Evolutionary conservation across 2,888 invertebrate species (phyloP).

Genomic region (Crematogaster levior): DNA sequence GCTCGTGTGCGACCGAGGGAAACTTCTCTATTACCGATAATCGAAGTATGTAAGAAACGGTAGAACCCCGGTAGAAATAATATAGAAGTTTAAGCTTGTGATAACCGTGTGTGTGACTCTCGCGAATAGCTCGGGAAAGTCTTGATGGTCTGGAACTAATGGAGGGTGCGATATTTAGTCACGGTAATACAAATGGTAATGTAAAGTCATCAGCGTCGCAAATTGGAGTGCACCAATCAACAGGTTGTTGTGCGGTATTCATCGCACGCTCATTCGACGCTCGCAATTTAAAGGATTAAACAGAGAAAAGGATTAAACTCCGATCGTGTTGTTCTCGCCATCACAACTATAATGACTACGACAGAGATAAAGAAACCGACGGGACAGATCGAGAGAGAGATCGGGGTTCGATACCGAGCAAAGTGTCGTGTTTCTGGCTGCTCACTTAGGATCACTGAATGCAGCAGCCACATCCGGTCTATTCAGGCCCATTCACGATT

Average conservation of each 20-base stretch:
- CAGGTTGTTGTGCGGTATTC: slow-evolving; percentile 58
- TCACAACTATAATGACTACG: slow-evolving; percentile 63
- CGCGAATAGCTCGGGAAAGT: neutral
- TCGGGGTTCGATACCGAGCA: slow-evolving; percentile 78
- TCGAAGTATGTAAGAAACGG: neutral
- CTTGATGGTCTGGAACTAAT: neutral
- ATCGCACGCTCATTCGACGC: neutral
- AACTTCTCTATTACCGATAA: slow-evolving; percentile 37
- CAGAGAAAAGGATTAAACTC: too few relatives aligned
- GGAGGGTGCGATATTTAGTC: neutral
- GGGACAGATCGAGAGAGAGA: slow-evolving; percentile 64
- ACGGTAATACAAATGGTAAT: neutral
- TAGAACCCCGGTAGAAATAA: neutral
- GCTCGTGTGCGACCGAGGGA: neutral
- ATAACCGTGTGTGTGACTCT: neutral
- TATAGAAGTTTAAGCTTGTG: neutral
- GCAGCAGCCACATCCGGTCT: slow-evolving; percentile 85
- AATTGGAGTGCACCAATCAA: slow-evolving; percentile 54
- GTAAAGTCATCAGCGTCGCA: neutral
- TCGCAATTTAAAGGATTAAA: neutral
- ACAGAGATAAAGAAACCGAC: slow-evolving; percentile 66
- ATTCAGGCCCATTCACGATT: slow-evolving; percentile 80
- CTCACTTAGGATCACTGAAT: slow-evolving; percentile 83
- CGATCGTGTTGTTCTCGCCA: slow-evolving; percentile 26
- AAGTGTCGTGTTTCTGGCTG: slow-evolving; percentile 84